These are phyloP conservation scores for Gymnosoma rotundatum DNA, from an alignment of 2,888 invertebrate species.

Conservation along the genomic window DNA sequence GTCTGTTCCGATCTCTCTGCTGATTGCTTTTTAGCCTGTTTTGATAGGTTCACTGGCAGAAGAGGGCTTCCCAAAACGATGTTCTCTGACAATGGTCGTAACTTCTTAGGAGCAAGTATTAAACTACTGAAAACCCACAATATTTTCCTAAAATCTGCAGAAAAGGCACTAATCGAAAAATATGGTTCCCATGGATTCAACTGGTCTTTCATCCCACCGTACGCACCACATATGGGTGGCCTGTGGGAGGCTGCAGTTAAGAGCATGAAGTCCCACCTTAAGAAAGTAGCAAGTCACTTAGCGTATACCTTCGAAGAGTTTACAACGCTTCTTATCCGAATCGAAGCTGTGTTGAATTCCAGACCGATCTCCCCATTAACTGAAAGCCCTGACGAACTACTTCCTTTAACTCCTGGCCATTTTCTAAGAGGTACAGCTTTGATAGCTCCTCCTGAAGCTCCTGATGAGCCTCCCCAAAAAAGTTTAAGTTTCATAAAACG, in stretches of 20 bases:
- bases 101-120: neutral
- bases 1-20: neutral
- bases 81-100: neutral
- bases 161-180: neutral
- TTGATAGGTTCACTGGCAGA: neutral
- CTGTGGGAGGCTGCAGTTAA: too few relatives aligned
- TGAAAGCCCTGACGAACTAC: neutral
- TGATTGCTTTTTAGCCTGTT: neutral
- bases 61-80: neutral
- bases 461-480: too few relatives aligned
- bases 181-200: neutral
- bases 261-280: too few relatives aligned
- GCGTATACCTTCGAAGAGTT: neutral
- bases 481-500: conserved; percentile 2
- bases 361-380: conserved; percentile 14
- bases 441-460: neutral
- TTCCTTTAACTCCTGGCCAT: neutral
- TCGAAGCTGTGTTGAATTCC: neutral
- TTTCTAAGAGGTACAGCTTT: neutral
- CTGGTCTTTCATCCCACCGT: too few relatives aligned
- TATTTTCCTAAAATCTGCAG: neutral
- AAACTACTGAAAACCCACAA: neutral
- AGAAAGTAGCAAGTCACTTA: neutral
- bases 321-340: neutral
- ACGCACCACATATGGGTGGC: too few relatives aligned